Percentiles rank a stretch among this genome's conserved stretches.
Evolutionary conservation across 2,797 vertebrate species (phyloP).

Genomic region (Leuciscus waleckii): DNA sequence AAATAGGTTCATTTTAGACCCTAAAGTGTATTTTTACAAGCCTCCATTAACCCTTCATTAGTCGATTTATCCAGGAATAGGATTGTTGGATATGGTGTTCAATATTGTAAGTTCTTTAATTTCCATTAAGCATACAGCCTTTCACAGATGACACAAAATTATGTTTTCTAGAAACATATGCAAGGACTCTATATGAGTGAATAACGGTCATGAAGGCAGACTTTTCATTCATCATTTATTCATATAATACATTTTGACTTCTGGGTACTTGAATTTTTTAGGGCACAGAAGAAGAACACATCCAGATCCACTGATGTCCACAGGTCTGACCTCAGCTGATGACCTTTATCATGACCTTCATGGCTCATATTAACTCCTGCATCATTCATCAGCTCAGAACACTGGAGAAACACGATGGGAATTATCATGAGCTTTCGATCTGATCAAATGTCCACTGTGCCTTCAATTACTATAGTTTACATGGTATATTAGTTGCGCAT

Average conservation of each 20-base stretch:
- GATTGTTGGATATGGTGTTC: neutral
- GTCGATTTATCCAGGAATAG: neutral
- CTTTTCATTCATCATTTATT: conserved; percentile 83
- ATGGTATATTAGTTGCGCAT: neutral
- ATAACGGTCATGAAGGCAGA: conserved; percentile 87
- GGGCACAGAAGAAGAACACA: conserved; percentile 62
- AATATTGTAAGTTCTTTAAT: neutral
- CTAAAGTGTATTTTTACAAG: neutral
- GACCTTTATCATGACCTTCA: conserved; percentile 22
- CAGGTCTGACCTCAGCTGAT: neutral
- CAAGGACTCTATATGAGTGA: conserved; percentile 60
- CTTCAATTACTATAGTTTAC: conserved; percentile 50
- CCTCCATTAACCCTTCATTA: neutral
- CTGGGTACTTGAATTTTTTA: conserved; percentile 24
- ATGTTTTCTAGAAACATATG: conserved; percentile 65
- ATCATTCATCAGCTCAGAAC: neutral
- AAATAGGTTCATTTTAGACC: neutral
- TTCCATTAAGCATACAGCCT: neutral
- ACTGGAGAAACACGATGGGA: conserved; percentile 35
- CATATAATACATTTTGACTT: conserved; percentile 40
- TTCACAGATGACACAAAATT: neutral
- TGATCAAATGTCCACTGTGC: conserved; percentile 53
- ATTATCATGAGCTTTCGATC: conserved; percentile 65
- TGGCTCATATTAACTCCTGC: neutral
- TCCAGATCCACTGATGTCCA: conserved; percentile 7